These are phyloP conservation scores for Macquaria ambigua DNA, from an alignment of 2,113 vertebrate species.

Conservation along the genomic window DNA sequence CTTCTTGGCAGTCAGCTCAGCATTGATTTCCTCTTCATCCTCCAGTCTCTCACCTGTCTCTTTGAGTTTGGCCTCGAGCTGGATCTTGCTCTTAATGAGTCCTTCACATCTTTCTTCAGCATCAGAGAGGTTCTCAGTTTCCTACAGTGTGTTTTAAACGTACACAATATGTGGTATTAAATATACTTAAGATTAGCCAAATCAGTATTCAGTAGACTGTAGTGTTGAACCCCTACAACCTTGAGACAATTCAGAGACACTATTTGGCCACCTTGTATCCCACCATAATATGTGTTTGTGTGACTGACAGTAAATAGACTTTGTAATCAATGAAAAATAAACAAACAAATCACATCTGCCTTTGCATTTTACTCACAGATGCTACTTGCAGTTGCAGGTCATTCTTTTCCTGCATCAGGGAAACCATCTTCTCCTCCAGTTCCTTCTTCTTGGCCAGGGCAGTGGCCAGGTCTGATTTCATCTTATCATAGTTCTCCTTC, in stretches of 20 bases:
- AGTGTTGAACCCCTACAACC: too few species aligned
- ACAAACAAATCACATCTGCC: too few species aligned
- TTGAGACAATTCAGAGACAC: too few species aligned
- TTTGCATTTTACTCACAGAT: slow-evolving; percentile 50
- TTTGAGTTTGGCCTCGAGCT: slow-evolving; percentile 74
- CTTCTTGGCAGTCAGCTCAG: too few species aligned
- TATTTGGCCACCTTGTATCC: too few species aligned
- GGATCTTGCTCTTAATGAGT: slow-evolving; percentile 74
- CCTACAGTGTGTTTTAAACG: slow-evolving; percentile 22
- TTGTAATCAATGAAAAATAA: too few species aligned
- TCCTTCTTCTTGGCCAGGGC: slow-evolving; percentile 70
- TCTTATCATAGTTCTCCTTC: slow-evolving; percentile 89
- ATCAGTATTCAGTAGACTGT: too few species aligned
- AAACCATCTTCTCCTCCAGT: slow-evolving; percentile 44
- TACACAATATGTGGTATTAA: too few species aligned
- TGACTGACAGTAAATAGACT: too few species aligned
- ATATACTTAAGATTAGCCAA: too few species aligned
- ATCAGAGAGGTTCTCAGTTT: slow-evolving; percentile 65
- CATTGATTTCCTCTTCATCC: slow-evolving; percentile 15
- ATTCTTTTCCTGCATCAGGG: slow-evolving; percentile 63
- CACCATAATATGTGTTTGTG: too few species aligned
- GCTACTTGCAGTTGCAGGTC: slow-evolving; percentile 81
- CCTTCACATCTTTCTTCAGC: slow-evolving; percentile 72
- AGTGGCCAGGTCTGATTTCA: slow-evolving; percentile 86
- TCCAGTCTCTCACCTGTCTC: slow-evolving; percentile 88